phyloP scores from a whole-genome alignment of 2,888 invertebrate genomes.

The Phrixothrix hirtus region DNA sequence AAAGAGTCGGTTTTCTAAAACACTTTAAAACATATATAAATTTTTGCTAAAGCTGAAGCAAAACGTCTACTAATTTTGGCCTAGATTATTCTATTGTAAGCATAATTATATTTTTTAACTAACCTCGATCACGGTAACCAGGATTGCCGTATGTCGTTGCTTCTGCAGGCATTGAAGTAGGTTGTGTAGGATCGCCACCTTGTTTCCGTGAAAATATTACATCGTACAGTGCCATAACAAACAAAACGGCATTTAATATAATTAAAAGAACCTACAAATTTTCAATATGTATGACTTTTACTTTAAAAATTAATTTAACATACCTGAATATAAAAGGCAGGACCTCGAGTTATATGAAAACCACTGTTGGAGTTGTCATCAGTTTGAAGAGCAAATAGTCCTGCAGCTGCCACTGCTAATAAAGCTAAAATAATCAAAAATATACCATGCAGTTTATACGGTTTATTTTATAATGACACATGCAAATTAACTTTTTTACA shows the following conservation, averaged over 20 bases:
- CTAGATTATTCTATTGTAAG: too few species aligned
- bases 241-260: conserved; percentile 72
- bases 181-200: conserved; percentile 80
- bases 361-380: conserved; percentile 74
- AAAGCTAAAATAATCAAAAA: conserved; percentile 66
- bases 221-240: conserved; percentile 80
- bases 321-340: conserved; percentile 88
- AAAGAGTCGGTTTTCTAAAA: too few species aligned
- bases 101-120: conserved; percentile 54
- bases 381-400: conserved; percentile 82
- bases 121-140: conserved; percentile 73
- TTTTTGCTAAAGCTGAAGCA: too few species aligned
- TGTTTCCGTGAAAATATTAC: conserved; percentile 73
- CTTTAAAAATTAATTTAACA: too few species aligned
- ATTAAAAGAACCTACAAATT: conserved; percentile 80
- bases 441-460: too few species aligned
- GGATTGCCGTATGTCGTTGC: conserved; percentile 85
- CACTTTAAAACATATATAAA: too few species aligned
- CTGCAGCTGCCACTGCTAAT: conserved; percentile 78
- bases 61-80: too few species aligned
- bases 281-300: too few species aligned
- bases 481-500: too few species aligned
- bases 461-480: too few species aligned
- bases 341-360: conserved; percentile 75
- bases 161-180: conserved; percentile 60